A percentile compares a stretch with the other conserved stretches of the same genome.
Evolutionary conservation across 2,113 vertebrate species (phyloP).

Genomic region (Alligator sinensis): DNA sequence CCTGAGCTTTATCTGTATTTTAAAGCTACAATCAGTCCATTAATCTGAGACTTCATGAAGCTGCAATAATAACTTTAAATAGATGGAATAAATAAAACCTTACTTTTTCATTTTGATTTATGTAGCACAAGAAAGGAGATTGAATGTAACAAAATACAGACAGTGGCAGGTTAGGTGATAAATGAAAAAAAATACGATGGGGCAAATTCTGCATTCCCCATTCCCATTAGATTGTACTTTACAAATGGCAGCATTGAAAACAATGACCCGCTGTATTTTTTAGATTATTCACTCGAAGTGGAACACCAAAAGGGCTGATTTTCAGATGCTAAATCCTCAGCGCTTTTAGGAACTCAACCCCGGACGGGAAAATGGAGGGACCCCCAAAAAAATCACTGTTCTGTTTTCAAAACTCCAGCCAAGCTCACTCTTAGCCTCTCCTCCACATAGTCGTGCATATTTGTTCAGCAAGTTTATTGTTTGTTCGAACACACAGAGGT

Average conservation of each 20-base stretch:
- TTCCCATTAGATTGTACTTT: fast-evolving
- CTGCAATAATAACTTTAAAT: background rate
- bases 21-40: background rate
- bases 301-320: background rate
- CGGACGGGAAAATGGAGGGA: background rate
- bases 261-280: no score
- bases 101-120: background rate
- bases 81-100: background rate
- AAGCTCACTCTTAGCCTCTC: background rate
- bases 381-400: fast-evolving
- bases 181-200: background rate
- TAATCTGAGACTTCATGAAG: background rate
- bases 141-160: background rate
- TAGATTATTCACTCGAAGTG: background rate
- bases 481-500: background rate
- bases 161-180: fast-evolving
- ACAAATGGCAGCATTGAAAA: background rate
- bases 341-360: background rate
- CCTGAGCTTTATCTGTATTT: background rate
- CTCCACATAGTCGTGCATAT: background rate
- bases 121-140: background rate
- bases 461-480: background rate
- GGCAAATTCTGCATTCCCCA: fast-evolving
- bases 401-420: background rate
- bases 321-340: no score